Evolutionary conservation across 1,140 invertebrate genomes (phyloP), one percentile per base, ranked within the genome.

Genomic region (Ceratitis capitata): DNA sequence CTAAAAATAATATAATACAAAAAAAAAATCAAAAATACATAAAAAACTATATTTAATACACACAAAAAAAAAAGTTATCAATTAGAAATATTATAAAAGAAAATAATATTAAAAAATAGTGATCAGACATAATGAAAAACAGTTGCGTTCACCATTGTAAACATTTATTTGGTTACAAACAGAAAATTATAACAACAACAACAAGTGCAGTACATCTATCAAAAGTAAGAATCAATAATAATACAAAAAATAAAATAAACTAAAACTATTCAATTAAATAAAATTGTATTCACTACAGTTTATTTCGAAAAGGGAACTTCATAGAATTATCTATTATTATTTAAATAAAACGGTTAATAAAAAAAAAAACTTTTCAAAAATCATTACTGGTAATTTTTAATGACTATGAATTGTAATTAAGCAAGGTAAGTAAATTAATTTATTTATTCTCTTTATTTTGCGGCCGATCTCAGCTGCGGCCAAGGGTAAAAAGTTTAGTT

Each of bases 241-340:
- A 45, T 19, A 35, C n/a, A 3, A 23, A 26, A 45, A 47, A 3
- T 1, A 29, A 7, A 74, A 45, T n/a, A 29, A 78, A 78, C 39
- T n/a, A n/a, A n/a, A 78, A 47, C 35, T 78, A 78, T 78, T 78
- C 39, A 78, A 45, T 69, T 69, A 69, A 69, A 35, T 32, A 69
- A 69, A 69, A 69, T 45, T 78, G 69, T 78, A 78, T 45, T 78
- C 69, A 78, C 69, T 23, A 78, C 2, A 23, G 69, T 78, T 78
- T 78, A 78, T 78, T 78, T 78, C 69, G 69, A 23, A 78, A n/a
- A 45, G n/a, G n/a, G 19, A 78, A 78, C 39, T 78, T 45, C 39
- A 78, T 78, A 78, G 69, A 78, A 78, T 78, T 78, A n/a, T n/a
- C n/a, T n/a, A n/a, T n/a, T n/a, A 78, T 78, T 78, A 78, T 78